Conservation (phyloP, 2,113 vertebrate genomes). For the Mustela lutreola region DNA sequence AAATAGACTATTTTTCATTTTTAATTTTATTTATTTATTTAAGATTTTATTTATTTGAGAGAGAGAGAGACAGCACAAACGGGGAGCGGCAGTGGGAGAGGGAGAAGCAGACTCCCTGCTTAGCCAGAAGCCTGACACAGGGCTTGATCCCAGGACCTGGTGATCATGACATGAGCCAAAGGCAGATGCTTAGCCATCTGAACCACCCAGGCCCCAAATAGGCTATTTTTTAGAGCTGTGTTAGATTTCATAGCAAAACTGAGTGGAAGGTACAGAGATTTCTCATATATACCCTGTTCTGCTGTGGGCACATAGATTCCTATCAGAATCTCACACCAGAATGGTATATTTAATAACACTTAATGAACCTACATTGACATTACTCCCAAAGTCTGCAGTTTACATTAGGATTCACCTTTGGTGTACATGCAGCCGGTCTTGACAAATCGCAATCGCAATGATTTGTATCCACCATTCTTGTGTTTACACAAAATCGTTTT, state of each 20-base stretch:
- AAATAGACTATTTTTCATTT: neutral
- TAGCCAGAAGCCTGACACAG: no score
- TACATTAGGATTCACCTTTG: neutral
- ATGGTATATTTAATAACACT: neutral
- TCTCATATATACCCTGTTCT: neutral
- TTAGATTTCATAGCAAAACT: neutral
- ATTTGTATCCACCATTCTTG: neutral
- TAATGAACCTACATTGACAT: neutral
- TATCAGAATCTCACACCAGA: neutral
- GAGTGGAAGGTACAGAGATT: neutral
- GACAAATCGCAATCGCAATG: neutral
- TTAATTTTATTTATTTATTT: neutral
- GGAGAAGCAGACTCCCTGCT: no score
- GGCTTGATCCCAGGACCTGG: no score
- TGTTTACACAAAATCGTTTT: neutral
- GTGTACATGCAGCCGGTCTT: neutral
- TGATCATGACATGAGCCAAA: no score
- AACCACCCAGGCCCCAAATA: neutral
- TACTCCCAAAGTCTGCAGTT: neutral
- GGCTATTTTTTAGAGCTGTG: neutral
- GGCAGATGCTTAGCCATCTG: no score
- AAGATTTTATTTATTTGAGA: no score
- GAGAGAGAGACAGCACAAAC: no score
- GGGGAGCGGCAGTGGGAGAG: no score
- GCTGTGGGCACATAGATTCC: neutral